phyloP scores from a whole-genome alignment of 2,113 vertebrate genomes.

The Ctenodactylus gundi region DNA sequence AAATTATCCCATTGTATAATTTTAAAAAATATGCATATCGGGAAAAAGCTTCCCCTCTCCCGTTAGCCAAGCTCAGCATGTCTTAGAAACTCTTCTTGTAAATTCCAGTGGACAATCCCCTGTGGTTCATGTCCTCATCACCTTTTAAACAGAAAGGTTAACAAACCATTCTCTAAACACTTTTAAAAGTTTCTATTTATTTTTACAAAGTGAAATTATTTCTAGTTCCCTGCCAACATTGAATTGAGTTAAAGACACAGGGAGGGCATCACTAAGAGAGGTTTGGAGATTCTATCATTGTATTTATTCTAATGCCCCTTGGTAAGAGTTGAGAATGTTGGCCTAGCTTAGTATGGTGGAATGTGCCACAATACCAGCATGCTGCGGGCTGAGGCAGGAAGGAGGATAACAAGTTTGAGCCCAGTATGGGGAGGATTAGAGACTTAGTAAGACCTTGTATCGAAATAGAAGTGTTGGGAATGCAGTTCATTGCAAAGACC shows the following conservation, averaged over 20 bases:
- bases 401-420: background rate
- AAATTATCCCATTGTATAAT: background rate
- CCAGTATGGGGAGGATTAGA: background rate
- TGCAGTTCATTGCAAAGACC: background rate
- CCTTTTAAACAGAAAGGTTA: constrained; percentile 16
- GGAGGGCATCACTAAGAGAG: background rate
- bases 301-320: background rate
- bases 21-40: background rate
- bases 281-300: background rate
- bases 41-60: background rate
- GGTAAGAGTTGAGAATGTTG: background rate
- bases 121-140: background rate
- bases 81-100: background rate
- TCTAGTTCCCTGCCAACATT: constrained; percentile 23
- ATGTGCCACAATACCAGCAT: no score
- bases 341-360: background rate
- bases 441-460: background rate
- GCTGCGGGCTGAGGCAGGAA: background rate
- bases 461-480: background rate
- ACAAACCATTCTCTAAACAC: background rate
- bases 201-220: constrained; percentile 6
- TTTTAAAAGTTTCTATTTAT: constrained; percentile 22
- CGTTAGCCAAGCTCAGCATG: background rate
- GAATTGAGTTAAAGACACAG: constrained; percentile 6
- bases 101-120: background rate